Evolutionary conservation across 2,113 vertebrate species (phyloP).

Genomic region (Geothlypis trichas): DNA sequence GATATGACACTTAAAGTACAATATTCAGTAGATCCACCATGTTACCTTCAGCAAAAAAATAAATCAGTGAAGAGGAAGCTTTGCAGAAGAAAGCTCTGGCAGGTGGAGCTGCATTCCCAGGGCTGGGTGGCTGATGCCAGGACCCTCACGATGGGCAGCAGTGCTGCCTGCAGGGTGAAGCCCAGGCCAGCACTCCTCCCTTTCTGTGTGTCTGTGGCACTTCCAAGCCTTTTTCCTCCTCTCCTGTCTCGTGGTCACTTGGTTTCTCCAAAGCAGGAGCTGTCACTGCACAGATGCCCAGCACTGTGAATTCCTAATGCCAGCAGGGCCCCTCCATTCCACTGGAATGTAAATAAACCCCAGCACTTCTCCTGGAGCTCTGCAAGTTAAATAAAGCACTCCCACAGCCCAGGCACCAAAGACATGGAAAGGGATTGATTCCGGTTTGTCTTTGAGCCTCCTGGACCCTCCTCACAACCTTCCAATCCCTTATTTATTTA

Average conservation of each 20-base stretch:
- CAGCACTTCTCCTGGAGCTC: not conserved
- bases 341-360: not conserved
- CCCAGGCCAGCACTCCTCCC: not conserved
- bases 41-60: not conserved
- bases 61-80: not conserved
- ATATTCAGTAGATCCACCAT: not conserved
- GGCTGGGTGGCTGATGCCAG: not conserved
- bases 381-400: not conserved
- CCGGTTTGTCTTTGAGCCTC: slow-evolving; percentile 2
- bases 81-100: not conserved
- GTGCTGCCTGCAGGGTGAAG: not conserved
- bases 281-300: not conserved
- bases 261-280: not conserved
- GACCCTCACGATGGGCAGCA: not conserved
- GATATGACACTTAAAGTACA: not conserved
- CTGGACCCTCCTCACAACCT: not conserved
- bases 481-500: not conserved
- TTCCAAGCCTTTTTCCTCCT: not conserved
- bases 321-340: not conserved
- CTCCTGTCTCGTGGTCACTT: not conserved
- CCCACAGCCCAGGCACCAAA: not conserved
- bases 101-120: not conserved
- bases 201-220: not conserved
- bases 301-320: not conserved
- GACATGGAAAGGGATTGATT: not conserved